Conservation (phyloP, 2,113 vertebrate species). For the Tautogolabrus adspersus region DNA sequence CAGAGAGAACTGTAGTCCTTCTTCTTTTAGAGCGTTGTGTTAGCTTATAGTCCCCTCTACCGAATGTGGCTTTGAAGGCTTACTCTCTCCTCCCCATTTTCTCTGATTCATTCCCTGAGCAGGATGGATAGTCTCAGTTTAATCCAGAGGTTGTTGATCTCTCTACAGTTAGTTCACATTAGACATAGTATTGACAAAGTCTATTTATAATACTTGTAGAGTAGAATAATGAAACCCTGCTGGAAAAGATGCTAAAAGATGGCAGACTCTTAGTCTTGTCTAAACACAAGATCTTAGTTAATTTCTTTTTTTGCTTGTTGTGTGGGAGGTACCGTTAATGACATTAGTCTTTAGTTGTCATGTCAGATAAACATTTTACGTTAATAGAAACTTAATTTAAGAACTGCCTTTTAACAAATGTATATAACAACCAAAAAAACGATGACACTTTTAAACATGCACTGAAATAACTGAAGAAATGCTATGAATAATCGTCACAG, state of each 20-base stretch:
- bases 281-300: background rate
- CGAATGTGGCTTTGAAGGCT: conserved; percentile 46
- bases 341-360: background rate
- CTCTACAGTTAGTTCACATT: conserved; percentile 8
- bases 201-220: conserved; percentile 10
- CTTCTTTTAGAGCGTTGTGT: conserved; percentile 55
- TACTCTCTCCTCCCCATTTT: conserved; percentile 13
- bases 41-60: conserved; percentile 34
- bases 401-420: background rate
- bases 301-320: conserved; percentile 1
- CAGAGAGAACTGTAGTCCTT: conserved; percentile 64
- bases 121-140: conserved; percentile 21
- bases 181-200: conserved; percentile 8
- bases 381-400: background rate
- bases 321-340: background rate
- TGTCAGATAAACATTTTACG: background rate
- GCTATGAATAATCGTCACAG: background rate
- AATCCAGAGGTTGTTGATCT: background rate
- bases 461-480: background rate
- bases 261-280: background rate
- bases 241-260: conserved; percentile 1
- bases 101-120: conserved; percentile 28
- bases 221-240: conserved; percentile 1
- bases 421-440: background rate
- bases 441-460: background rate